Percentiles rank a stretch among this genome's conserved stretches.
These are phyloP conservation scores for Gobius niger DNA, from an alignment of 2,113 vertebrate species.

Conservation along the genomic window DNA sequence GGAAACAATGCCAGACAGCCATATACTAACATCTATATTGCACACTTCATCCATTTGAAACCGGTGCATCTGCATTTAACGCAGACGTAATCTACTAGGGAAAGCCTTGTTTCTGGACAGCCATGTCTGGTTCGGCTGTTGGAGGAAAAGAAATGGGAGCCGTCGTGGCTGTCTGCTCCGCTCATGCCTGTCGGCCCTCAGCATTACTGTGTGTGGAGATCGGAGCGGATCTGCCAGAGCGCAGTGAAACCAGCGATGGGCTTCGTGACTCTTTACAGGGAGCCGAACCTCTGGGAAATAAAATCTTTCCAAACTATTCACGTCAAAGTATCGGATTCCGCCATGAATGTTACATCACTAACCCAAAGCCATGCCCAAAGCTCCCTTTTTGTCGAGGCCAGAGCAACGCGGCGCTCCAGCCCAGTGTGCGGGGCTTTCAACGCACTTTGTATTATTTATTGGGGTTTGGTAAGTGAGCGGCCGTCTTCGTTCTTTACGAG, in stretches of 20 bases:
- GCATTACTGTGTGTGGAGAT: slow-evolving; percentile 42
- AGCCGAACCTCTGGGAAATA: too few species aligned
- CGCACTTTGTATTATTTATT: slow-evolving; percentile 60
- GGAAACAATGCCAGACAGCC: not conserved
- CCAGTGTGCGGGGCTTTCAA: slow-evolving; percentile 34
- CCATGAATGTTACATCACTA: too few species aligned
- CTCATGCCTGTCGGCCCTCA: slow-evolving; percentile 38
- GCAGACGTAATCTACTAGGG: slow-evolving; percentile 18
- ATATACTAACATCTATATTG: too few species aligned
- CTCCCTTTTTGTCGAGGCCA: slow-evolving; percentile 12
- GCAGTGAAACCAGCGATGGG: slow-evolving; percentile 28
- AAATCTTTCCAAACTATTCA: too few species aligned
- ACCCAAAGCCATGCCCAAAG: not conserved
- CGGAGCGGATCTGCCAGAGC: slow-evolving; percentile 49
- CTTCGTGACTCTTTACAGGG: too few species aligned
- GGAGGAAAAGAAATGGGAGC: slow-evolving; percentile 28
- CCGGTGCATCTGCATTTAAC: slow-evolving; percentile 22
- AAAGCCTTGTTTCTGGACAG: slow-evolving; percentile 23
- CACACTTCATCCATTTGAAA: not conserved
- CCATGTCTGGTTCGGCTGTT: slow-evolving; percentile 26
- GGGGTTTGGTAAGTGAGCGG: slow-evolving; percentile 43
- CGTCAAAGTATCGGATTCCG: too few species aligned
- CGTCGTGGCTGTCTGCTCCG: slow-evolving; percentile 27
- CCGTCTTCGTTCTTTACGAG: slow-evolving; percentile 4
- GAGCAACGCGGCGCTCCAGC: slow-evolving; percentile 3